Conservation (phyloP, 2,113 vertebrate genomes). For the Monopterus albus region DNA sequence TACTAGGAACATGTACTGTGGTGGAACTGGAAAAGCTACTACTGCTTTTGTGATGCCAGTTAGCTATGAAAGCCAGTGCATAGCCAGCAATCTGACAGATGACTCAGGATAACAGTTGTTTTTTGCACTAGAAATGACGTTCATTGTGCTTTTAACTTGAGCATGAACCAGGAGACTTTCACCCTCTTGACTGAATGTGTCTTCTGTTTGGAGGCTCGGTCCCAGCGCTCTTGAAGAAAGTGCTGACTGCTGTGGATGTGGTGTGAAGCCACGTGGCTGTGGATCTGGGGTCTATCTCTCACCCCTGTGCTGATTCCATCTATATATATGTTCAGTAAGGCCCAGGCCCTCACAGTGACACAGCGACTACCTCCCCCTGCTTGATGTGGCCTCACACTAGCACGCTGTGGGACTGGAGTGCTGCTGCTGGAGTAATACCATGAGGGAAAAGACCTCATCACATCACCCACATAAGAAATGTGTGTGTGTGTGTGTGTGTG, state of each 20-base stretch:
- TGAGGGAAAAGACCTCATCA: constrained; percentile 56
- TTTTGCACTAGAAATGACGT: not conserved
- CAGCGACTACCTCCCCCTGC: constrained; percentile 31
- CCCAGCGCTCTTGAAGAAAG: constrained; percentile 62
- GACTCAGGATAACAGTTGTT: not conserved
- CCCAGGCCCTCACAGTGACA: constrained; percentile 43
- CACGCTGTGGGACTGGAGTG: constrained; percentile 61
- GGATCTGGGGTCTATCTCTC: constrained; percentile 51
- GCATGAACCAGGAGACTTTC: constrained; percentile 23
- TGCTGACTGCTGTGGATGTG: constrained; percentile 75
- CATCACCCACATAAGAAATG: constrained; percentile 65
- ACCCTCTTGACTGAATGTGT: constrained; percentile 46
- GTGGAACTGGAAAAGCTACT: constrained; percentile 36
- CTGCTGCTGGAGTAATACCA: constrained; percentile 65
- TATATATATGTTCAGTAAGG: constrained; percentile 75
- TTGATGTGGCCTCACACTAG: constrained; percentile 74
- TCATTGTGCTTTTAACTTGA: not conserved
- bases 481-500: constrained; percentile 47
- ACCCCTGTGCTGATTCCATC: constrained; percentile 67
- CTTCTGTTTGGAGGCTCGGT: constrained; percentile 40
- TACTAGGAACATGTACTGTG: constrained; percentile 27
- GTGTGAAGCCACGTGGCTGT: constrained; percentile 71
- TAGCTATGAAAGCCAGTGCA: constrained; percentile 22
- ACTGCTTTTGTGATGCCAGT: constrained; percentile 36
- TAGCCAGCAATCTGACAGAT: constrained; percentile 31